Evolutionary conservation across 64 coral and sea anemone species (phyloP), one percentile per base, ranked within the genome.

Genomic region (Dendrophyllia cribrosa): DNA sequence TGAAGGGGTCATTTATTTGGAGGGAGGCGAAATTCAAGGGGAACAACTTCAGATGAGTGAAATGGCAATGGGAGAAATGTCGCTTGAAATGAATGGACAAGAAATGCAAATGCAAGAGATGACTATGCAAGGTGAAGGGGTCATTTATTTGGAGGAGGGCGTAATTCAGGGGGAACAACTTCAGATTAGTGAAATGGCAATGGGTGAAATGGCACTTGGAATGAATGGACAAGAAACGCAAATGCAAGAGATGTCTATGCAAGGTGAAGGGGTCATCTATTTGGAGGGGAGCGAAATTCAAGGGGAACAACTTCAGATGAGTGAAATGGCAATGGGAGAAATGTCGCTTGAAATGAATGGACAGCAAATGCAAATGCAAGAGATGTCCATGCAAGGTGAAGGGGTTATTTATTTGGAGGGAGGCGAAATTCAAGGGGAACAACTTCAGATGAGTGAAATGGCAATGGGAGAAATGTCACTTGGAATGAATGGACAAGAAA

Each of bases 381-480:
- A 89, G 43, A 59, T 61, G 24, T 51, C 72, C 34, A 34, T 34
- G 34, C 34, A 34, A 34, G 34, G 34, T 34, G 34, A 34, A 34
- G 34, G 34, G 34, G 34, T 34, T 34, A 34, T 58, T 9, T 12
- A 9, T 2, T 51, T 21, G 50, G 44, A 24, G 47, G 76, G 66
- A 20, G 65, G 56, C 8, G 66, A 71, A 62, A 70, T 55, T 8
- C 43, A 79, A 11, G 65, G 16, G 68, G 10, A 53, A 51, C 45
- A 87, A 53, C n/a, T 86, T 71, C 6, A 55, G 22, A 66, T 66
- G 43, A 64, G 43, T 86, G 75, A 69, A 43, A 70, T 90, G 58
- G 4, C 34, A 16, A 65, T 66, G 5, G 13, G 34, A 78, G 87
- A 78, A 51, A 76, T 78, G 74, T 11, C 75, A 1, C n/a, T 79